These are phyloP conservation scores for Peromyscus eremicus DNA, from an alignment of 2,797 vertebrate species.

Conservation along the genomic window DNA sequence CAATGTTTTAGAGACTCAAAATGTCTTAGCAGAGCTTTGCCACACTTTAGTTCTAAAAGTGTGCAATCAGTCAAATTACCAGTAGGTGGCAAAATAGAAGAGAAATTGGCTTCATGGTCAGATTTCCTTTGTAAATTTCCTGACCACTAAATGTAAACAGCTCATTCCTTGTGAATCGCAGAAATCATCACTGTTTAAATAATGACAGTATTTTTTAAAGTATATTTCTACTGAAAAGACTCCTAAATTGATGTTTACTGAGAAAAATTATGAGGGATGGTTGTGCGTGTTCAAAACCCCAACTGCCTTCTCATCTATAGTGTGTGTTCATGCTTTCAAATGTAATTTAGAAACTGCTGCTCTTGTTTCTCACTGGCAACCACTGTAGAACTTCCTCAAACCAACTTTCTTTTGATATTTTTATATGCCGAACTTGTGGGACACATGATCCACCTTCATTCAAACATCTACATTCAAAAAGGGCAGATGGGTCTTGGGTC, in stretches of 20 bases:
- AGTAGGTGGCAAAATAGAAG: conserved; percentile 49
- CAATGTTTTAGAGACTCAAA: conserved; percentile 4
- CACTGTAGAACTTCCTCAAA: not conserved
- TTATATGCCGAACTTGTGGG: not conserved
- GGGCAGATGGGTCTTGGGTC: not conserved
- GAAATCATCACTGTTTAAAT: not conserved
- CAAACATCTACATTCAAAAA: not conserved
- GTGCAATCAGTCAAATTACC: not conserved
- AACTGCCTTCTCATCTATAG: not conserved
- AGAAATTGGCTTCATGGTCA: not conserved
- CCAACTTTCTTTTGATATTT: not conserved
- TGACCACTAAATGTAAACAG: not conserved
- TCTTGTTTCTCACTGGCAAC: not conserved
- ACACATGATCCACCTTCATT: not conserved
- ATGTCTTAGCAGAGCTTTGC: not conserved
- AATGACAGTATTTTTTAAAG: not conserved
- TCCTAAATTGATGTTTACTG: not conserved
- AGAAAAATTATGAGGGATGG: not conserved
- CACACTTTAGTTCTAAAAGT: not conserved
- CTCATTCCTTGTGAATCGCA: not conserved
- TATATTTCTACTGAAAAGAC: not conserved
- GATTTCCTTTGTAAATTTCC: not conserved
- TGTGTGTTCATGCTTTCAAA: not conserved
- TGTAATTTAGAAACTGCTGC: not conserved
- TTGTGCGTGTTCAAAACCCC: not conserved